Evolutionary conservation across 2,888 invertebrate genomes (phyloP), one percentile per base, ranked within the genome.

Genomic region (Sthenelais limicola): DNA sequence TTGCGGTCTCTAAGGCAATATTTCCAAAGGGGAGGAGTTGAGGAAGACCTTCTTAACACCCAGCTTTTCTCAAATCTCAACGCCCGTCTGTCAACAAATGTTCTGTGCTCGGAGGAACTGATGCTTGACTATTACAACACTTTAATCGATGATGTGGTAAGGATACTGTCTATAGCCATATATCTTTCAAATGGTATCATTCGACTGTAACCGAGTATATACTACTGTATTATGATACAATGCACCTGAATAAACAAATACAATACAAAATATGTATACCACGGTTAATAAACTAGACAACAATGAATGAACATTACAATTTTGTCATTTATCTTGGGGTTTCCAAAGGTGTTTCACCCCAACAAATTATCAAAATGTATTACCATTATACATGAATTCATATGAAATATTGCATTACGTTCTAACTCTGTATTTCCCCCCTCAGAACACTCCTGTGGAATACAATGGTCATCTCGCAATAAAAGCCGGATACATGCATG

Each of bases 391-490:
- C n/a, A n/a, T n/a, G n/a, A n/a, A n/a, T n/a, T n/a, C n/a, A n/a
- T n/a, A n/a, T n/a, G n/a, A n/a, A n/a, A n/a, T n/a, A n/a, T n/a
- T n/a, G n/a, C n/a, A n/a, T n/a, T n/a, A n/a, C n/a, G n/a, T n/a
- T n/a, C n/a, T n/a, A n/a, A n/a, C n/a, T n/a, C n/a, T n/a, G n/a
- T n/a, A n/a, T n/a, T n/a, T n/a, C n/a, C n/a, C n/a, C 21, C 51
- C 73, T 3, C 72, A 84, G 83, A 75, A 68, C 18, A 82, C 83
- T 18, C 83, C 85, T 7, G 67, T 77, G 26, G 82, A 82, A n/a
- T 83, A 82, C 30, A 72, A 81, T 48, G 86, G 86, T 0, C 82
- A 84, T 68, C 72, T 85, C 35, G 82, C 82, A 0, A 67, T 84
- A 26, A 84, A 83, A 71, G 76, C 78, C 30, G 85, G 82, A 0